Conservation (phyloP, 2,888 invertebrate genomes). For the Caprella mutica region DNA sequence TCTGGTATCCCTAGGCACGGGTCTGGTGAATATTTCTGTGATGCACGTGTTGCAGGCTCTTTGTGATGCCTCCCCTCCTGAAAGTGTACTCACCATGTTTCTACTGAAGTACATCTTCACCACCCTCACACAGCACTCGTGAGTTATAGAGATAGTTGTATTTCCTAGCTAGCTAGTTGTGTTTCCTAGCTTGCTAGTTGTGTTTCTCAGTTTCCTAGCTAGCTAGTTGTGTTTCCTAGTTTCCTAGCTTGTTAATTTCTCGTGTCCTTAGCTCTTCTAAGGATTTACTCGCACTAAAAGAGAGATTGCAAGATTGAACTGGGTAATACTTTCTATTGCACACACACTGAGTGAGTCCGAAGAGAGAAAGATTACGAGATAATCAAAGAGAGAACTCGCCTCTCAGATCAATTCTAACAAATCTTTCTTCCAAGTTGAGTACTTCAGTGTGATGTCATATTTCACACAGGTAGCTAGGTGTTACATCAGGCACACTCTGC, state of each 20-base stretch:
- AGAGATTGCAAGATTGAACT: too few species aligned
- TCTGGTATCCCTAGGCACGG: slow-evolving; percentile 75
- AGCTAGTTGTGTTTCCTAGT: slow-evolving; percentile 67
- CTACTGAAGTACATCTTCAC: slow-evolving; percentile 63
- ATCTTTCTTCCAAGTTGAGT: too few species aligned
- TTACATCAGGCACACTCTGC: too few species aligned
- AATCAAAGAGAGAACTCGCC: neutral
- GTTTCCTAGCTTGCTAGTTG: slow-evolving; percentile 73
- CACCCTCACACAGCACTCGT: slow-evolving; percentile 55
- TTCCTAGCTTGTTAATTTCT: slow-evolving; percentile 68
- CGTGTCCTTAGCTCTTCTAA: slow-evolving; percentile 53
- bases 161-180: slow-evolving; percentile 70
- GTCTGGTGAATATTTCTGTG: slow-evolving; percentile 66
- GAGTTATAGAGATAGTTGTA: slow-evolving; percentile 53
- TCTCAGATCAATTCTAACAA: neutral
- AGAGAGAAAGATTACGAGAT: slow-evolving; percentile 57
- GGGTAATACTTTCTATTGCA: slow-evolving; percentile 64
- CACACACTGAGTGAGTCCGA: too few species aligned
- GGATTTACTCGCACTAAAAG: slow-evolving; percentile 47
- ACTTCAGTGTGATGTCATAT: too few species aligned
- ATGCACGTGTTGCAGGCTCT: slow-evolving; percentile 70
- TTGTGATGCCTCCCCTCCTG: slow-evolving; percentile 53
- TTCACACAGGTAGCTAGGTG: too few species aligned
- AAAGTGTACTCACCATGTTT: slow-evolving; percentile 42
- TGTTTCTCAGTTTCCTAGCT: slow-evolving; percentile 65